Percentiles rank a stretch among this genome's conserved stretches.
Conservation (phyloP, 2,797 vertebrate genomes). For the Oryzias dopingdopingensis region DNA sequence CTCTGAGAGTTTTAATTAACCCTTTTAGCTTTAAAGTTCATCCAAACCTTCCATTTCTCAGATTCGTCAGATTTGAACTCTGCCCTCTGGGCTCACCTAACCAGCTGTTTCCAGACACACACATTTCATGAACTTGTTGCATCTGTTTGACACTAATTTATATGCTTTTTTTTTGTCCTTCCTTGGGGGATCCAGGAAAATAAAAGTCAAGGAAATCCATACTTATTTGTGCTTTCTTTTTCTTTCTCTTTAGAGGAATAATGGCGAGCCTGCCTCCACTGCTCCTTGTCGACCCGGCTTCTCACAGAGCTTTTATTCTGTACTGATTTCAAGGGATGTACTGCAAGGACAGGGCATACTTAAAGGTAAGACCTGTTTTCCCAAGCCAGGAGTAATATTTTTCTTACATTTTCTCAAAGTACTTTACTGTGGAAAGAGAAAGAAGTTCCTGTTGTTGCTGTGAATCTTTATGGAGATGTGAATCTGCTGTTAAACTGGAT, state of each 20-base stretch:
- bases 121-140: slow-evolving; percentile 49
- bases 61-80: slow-evolving; percentile 5
- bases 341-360: slow-evolving; percentile 83
- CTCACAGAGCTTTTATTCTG: slow-evolving; percentile 89
- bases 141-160: slow-evolving; percentile 11
- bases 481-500: not conserved
- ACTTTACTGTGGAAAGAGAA: slow-evolving; percentile 7
- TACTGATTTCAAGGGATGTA: slow-evolving; percentile 84
- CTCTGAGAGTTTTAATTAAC: too few relatives aligned
- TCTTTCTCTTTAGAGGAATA: slow-evolving; percentile 70
- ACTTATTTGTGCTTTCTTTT: slow-evolving; percentile 61
- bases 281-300: slow-evolving; percentile 88
- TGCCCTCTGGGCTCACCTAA: slow-evolving; percentile 12
- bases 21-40: too few relatives aligned
- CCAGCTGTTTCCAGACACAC: slow-evolving; percentile 12
- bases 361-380: slow-evolving; percentile 84
- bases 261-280: slow-evolving; percentile 81
- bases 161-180: not conserved
- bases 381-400: slow-evolving; percentile 1
- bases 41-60: too few relatives aligned
- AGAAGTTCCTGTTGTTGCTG: not conserved
- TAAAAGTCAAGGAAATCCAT: slow-evolving; percentile 60
- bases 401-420: slow-evolving; percentile 12
- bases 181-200: slow-evolving; percentile 14
- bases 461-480: not conserved